Conservation (phyloP, 2,113 vertebrate genomes). For the Maccullochella peelii region DNA sequence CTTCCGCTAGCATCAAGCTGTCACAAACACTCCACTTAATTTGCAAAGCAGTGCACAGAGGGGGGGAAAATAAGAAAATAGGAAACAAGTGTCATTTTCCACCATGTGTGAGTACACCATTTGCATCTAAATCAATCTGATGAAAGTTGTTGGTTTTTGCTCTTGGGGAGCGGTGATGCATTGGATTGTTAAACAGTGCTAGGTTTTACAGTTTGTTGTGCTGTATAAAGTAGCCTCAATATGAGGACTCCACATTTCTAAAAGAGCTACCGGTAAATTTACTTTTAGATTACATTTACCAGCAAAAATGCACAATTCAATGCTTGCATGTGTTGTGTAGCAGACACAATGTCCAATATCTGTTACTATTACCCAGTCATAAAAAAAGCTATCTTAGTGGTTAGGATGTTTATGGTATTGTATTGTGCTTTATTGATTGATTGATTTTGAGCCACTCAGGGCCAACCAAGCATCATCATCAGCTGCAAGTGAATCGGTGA, state of each 20-base stretch:
- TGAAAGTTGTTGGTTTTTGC: slow-evolving; percentile 66
- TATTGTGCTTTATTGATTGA: slow-evolving; percentile 50
- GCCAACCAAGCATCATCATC: slow-evolving; percentile 54
- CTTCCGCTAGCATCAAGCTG: slow-evolving; percentile 79
- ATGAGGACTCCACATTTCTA: slow-evolving; percentile 16
- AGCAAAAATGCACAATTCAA: slow-evolving; percentile 8
- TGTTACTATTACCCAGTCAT: slow-evolving; percentile 1
- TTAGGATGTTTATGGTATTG: slow-evolving; percentile 13
- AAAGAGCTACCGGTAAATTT: slow-evolving; percentile 23
- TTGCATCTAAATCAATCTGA: slow-evolving; percentile 76
- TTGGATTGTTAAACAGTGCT: slow-evolving; percentile 43
- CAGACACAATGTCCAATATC: slow-evolving; percentile 17
- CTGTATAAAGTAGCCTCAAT: slow-evolving; percentile 24
- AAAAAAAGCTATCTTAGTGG: slow-evolving; percentile 11
- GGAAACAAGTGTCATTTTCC: slow-evolving; percentile 77
- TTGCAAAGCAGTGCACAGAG: slow-evolving; percentile 78
- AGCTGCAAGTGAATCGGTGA: slow-evolving; percentile 45
- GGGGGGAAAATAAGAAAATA: slow-evolving; percentile 69
- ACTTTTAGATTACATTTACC: slow-evolving; percentile 27
- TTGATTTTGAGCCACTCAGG: slow-evolving; percentile 47
- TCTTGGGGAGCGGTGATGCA: slow-evolving; percentile 52
- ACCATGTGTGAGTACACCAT: slow-evolving; percentile 64
- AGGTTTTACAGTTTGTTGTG: slow-evolving; percentile 50
- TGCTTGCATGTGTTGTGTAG: not conserved
- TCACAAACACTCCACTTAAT: slow-evolving; percentile 83